These are phyloP conservation scores for Pampus argenteus DNA, from an alignment of 2,797 vertebrate species.

Conservation along the genomic window DNA sequence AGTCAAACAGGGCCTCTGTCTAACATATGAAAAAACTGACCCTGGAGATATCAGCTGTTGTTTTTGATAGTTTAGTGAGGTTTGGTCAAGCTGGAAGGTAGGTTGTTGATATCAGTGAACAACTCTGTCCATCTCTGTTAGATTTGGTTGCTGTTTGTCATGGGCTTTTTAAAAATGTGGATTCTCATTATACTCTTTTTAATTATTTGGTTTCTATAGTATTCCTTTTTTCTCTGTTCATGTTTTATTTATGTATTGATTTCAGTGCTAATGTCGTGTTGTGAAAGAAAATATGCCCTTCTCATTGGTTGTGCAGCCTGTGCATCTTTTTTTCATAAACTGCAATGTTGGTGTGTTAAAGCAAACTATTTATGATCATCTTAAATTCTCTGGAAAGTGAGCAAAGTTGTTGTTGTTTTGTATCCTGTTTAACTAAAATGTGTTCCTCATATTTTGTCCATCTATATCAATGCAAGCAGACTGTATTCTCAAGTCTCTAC, in stretches of 20 bases:
- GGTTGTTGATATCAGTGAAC: background rate
- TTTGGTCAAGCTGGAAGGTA: background rate
- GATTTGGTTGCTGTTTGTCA: background rate
- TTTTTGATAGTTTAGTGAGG: constrained; percentile 4
- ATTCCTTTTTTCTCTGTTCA: background rate
- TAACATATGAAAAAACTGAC: background rate
- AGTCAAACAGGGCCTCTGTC: background rate
- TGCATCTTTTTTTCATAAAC: background rate
- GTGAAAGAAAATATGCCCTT: background rate
- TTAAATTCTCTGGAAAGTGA: too few relatives aligned
- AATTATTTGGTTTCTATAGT: background rate
- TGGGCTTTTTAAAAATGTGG: background rate
- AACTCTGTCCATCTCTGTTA: background rate
- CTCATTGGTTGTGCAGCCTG: background rate
- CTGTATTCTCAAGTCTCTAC: too few relatives aligned
- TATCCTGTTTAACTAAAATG: too few relatives aligned
- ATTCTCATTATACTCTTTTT: background rate
- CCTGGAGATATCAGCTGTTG: constrained; percentile 15
- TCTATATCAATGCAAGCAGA: too few relatives aligned
- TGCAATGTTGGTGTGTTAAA: background rate
- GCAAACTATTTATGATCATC: too few relatives aligned
- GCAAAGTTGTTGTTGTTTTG: too few relatives aligned
- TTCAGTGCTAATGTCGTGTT: background rate
- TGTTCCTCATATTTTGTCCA: too few relatives aligned
- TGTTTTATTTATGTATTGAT: background rate